Conservation (phyloP, 2,888 invertebrate species). For the Aspidapion aeneum region DNA sequence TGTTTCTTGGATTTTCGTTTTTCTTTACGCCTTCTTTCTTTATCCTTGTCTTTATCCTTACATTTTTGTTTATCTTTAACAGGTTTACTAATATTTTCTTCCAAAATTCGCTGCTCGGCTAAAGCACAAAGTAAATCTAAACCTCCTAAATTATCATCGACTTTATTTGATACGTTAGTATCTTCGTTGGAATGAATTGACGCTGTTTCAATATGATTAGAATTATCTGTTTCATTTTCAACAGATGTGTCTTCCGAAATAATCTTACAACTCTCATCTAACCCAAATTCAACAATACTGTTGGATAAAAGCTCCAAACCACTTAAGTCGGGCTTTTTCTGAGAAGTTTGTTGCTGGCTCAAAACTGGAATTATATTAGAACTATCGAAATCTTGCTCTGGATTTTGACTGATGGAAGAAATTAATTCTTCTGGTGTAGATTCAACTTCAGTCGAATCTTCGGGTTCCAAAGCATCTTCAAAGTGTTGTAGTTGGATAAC, state of each 20-base stretch:
- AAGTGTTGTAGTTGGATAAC: neutral
- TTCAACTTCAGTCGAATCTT: slow-evolving; percentile 17
- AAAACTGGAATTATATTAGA: neutral
- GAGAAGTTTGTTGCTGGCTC: slow-evolving; percentile 1
- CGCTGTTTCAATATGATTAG: neutral
- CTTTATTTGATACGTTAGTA: slow-evolving; percentile 25
- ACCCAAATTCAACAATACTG: slow-evolving; percentile 79
- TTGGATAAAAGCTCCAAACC: slow-evolving; percentile 80
- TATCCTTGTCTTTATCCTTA: slow-evolving; percentile 38
- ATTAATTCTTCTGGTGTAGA: slow-evolving; percentile 18
- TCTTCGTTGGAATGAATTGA: neutral
- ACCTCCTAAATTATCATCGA: slow-evolving; percentile 55
- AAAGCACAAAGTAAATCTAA: slow-evolving; percentile 77
- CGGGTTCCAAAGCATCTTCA: slow-evolving; percentile 1
- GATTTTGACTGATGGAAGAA: neutral
- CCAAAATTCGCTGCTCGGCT: slow-evolving; percentile 79
- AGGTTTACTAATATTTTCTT: slow-evolving; percentile 58
- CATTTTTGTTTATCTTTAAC: slow-evolving; percentile 32
- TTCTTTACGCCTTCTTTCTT: slow-evolving; percentile 47
- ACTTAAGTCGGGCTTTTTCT: slow-evolving; percentile 63
- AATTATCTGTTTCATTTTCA: slow-evolving; percentile 27
- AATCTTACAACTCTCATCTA: slow-evolving; percentile 52
- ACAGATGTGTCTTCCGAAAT: slow-evolving; percentile 27
- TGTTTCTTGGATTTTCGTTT: slow-evolving; percentile 49
- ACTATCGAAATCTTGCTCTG: slow-evolving; percentile 15